phyloP scores from a whole-genome alignment of 2,888 invertebrate species.

The Junonia oenone region DNA sequence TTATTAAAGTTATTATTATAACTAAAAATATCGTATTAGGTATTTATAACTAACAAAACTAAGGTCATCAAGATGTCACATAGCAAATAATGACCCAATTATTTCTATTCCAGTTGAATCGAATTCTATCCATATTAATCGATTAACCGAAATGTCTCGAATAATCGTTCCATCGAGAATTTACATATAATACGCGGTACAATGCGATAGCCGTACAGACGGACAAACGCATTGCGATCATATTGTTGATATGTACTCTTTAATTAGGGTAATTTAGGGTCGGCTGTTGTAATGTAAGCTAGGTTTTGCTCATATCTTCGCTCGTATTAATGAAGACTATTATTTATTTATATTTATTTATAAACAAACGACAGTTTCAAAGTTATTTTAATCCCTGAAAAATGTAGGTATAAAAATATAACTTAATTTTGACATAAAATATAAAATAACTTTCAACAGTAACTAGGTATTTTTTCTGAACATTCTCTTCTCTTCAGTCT shows the following conservation, averaged over 20 bases:
- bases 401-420: no score
- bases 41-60: no score
- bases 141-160: slow-evolving; percentile 1
- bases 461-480: no score
- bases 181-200: slow-evolving; percentile 15
- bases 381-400: no score
- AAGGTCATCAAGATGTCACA: neutral
- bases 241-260: neutral
- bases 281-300: neutral
- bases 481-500: no score
- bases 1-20: no score
- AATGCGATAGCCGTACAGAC: neutral
- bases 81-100: neutral
- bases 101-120: neutral
- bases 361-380: no score
- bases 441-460: no score
- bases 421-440: no score
- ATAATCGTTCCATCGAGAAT: slow-evolving; percentile 8
- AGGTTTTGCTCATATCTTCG: neutral
- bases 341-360: no score
- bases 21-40: no score
- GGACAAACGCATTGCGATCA: neutral
- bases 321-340: no score
- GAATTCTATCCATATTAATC: neutral
- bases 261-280: slow-evolving; percentile 2